A percentile compares a stretch with the other conserved stretches of the same genome.
Evolutionary conservation across 2,113 vertebrate species (phyloP).

Genomic region (Solea senegalensis): DNA sequence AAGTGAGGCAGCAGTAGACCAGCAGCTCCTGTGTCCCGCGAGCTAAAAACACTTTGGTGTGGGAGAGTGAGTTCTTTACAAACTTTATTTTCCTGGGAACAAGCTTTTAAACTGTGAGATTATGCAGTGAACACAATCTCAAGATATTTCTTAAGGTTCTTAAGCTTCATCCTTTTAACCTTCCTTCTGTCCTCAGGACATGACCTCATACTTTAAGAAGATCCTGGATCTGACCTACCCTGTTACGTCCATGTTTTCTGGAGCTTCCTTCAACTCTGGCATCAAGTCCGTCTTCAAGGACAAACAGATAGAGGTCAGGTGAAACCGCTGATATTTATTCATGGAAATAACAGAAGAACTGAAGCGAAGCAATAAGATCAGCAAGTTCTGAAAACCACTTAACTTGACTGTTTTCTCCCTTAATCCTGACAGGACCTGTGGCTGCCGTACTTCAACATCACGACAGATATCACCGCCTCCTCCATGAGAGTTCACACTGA

Average conservation of each 20-base stretch:
- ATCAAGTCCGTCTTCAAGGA: slow-evolving; percentile 86
- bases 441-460: slow-evolving; percentile 93
- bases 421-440: slow-evolving; percentile 86
- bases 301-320: slow-evolving; percentile 90
- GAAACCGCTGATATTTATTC: too few relatives aligned
- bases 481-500: slow-evolving; percentile 92
- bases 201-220: slow-evolving; percentile 88
- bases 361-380: too few relatives aligned
- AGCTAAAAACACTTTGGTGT: too few relatives aligned
- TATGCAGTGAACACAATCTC: too few relatives aligned
- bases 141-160: background rate
- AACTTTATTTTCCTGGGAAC: too few relatives aligned
- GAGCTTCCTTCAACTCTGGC: slow-evolving; percentile 89
- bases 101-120: too few relatives aligned
- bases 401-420: background rate
- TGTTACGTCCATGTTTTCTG: slow-evolving; percentile 94
- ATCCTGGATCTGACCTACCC: slow-evolving; percentile 93
- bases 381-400: background rate
- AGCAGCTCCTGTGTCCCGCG: too few relatives aligned
- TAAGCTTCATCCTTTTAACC: background rate
- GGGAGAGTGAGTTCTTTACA: too few relatives aligned
- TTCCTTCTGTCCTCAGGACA: slow-evolving; percentile 76
- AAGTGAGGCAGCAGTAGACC: too few relatives aligned
- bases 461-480: slow-evolving; percentile 93
- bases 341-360: too few relatives aligned